Conservation (phyloP, 2,888 invertebrate species). For the Aricia artaxerxes region DNA sequence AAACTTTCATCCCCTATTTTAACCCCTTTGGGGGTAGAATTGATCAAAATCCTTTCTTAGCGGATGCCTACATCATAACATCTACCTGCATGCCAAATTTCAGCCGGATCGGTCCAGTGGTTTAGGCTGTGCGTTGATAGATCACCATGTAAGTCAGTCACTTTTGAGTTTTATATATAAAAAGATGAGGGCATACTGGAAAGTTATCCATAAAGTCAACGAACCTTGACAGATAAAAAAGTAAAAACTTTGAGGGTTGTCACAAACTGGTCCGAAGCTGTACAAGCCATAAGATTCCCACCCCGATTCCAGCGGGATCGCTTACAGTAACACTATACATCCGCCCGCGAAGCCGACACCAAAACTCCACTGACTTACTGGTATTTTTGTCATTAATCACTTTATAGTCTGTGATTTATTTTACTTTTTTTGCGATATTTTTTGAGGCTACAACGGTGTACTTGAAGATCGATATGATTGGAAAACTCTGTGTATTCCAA, state of each 20-base stretch:
- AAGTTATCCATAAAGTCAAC: not conserved
- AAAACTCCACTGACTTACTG: slow-evolving; percentile 3
- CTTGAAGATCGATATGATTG: not conserved
- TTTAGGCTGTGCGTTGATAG: too few species aligned
- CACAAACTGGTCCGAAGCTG: slow-evolving; percentile 12
- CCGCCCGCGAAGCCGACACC: slow-evolving; percentile 10
- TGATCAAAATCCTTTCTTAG: too few species aligned
- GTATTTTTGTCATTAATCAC: not conserved
- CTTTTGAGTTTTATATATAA: too few species aligned
- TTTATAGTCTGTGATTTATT: not conserved
- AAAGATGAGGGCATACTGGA: not conserved
- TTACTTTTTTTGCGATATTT: not conserved
- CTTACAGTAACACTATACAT: slow-evolving; percentile 3
- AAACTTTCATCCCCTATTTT: too few species aligned
- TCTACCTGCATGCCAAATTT: too few species aligned
- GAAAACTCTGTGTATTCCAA: not conserved
- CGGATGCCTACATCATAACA: too few species aligned
- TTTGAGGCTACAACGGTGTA: not conserved
- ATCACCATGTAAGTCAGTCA: too few species aligned
- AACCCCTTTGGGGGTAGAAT: too few species aligned
- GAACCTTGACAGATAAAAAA: slow-evolving; percentile 7
- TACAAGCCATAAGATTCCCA: slow-evolving; percentile 16
- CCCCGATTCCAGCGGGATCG: not conserved
- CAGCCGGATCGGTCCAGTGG: too few species aligned
- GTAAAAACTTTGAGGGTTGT: not conserved